Base-by-base conservation (phyloP, 1,140 invertebrate genomes). In the Drosophila grimshawi region DNA sequence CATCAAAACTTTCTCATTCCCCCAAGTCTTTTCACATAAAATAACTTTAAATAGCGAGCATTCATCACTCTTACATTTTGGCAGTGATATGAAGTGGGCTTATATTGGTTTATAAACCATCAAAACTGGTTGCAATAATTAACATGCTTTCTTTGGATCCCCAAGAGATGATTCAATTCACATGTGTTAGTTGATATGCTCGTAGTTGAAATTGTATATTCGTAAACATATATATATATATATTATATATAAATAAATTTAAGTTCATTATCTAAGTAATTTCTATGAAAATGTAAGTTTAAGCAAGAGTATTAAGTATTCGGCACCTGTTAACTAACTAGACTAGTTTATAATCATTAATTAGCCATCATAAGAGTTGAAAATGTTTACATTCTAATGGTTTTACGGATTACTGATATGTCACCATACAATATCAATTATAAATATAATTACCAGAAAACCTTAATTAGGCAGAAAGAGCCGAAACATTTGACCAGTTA, bases 101-200 rank as follows among this genome's bases (percentile, higher is more conserved):
- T 35, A 19, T 30, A 57, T 30, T 46, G 7, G 45, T 39, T 30
- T 6, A 19, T 41, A 51, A 41, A 32, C 51, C 46, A 41, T 59
- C 32, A 7, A 53, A 68, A 61, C 49, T 46, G 48, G 48, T 68
- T 60, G 35, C 56, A 57, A 57, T 41, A 57, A 59, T 67, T 57
- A 57, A 6, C 32, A 35, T 52, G 29, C 35, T 7, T 68, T 30
- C 35, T 43, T 5, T 5, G 7, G 51, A 41, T 51, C 32, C 11
- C 19, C 55, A 41, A 48, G 11, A 67, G 32, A 49, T 51, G 2
- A 27, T 19, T 33, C 3, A 59, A 52, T 59, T 67, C 49, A 32
- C 64, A 67, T 51, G 49, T 57, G 48, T 41, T 10, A 33, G 5
- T 10, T 41, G 29, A 7, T 30, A 8, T 10, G 29, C 46, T 2